phyloP scores from a whole-genome alignment of 2,113 vertebrate species.

The Phalacrocorax pelagicus region DNA sequence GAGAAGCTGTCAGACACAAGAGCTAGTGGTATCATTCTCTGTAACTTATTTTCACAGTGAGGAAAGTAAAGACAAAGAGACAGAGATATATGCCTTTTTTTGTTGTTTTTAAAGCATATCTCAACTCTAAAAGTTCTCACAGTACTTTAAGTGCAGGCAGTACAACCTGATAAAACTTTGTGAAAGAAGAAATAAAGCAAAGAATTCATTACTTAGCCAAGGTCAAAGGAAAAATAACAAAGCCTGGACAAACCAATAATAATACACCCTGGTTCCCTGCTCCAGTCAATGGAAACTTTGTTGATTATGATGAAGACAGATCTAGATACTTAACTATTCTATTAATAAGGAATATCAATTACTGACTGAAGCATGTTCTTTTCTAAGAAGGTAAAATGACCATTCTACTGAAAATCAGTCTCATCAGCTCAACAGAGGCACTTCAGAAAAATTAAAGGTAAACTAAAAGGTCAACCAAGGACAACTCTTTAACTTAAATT shows the following conservation, averaged over 20 bases:
- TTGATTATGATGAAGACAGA: background rate
- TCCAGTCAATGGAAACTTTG: background rate
- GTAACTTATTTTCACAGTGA: background rate
- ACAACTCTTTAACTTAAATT: background rate
- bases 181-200: background rate
- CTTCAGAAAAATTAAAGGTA: background rate
- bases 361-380: background rate
- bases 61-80: background rate
- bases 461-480: constrained; percentile 14
- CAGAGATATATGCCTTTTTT: background rate
- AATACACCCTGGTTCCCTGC: background rate
- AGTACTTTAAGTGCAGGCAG: background rate
- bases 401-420: background rate
- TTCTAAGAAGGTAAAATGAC: background rate
- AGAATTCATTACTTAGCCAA: background rate
- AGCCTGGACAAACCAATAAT: background rate
- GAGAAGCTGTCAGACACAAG: background rate
- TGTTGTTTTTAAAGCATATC: background rate
- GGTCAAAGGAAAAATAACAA: background rate
- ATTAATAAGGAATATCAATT: background rate
- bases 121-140: background rate
- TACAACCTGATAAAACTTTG: background rate
- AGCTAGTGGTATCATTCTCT: background rate
- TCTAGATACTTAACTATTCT: background rate
- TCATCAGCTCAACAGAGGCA: background rate